Base-by-base conservation (phyloP, 1,140 invertebrate species). In the Zaprionus lachaisei region DNA sequence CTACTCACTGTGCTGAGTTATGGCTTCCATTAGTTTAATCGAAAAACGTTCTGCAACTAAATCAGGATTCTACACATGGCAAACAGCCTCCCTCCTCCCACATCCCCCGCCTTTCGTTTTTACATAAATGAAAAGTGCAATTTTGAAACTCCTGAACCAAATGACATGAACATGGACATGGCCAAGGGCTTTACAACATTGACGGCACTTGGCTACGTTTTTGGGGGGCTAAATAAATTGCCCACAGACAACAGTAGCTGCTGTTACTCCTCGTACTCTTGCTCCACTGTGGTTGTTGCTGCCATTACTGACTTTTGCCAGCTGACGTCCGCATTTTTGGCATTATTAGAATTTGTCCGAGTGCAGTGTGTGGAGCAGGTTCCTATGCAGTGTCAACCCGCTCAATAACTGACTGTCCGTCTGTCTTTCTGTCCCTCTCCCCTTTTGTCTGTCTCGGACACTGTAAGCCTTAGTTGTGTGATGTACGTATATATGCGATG, bases 1-100 rank as follows among this genome's bases (percentile, higher is more conserved):
- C 28, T 20, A 54, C 68, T 28, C 51, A 22, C 55, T 56, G 20
- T 20, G 47, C 14, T 80, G 80, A 86, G 72, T 83, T 86, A 83
- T 83, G 73, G 49, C 61, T 64, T 70, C 83, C 83, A 86, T 86
- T 86, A 86, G 84, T 72, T 83, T 69, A 78, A 83, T 86, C 84
- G 67, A 78, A 86, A 83, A 73, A 69, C 60, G 63, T 54, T 56
- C 55, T 66, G 55, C 20, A 38, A 82, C 51, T 79, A 72, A 69
- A 74, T 66, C 78, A 61, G 37, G 37, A 55, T 47, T 41, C 20
- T 38, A 47, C 44, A 41, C 54, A 67, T 34, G 51, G 20, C 17
- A 5, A 20, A 62, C 75, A 60, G 63, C 60, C 51, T 24, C 31
- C 54, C 22, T 26, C 24, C 37, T 31, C n/a, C n/a, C 17, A 54